phyloP scores from a whole-genome alignment of 2,797 vertebrate genomes.

The Dipus sagitta region DNA sequence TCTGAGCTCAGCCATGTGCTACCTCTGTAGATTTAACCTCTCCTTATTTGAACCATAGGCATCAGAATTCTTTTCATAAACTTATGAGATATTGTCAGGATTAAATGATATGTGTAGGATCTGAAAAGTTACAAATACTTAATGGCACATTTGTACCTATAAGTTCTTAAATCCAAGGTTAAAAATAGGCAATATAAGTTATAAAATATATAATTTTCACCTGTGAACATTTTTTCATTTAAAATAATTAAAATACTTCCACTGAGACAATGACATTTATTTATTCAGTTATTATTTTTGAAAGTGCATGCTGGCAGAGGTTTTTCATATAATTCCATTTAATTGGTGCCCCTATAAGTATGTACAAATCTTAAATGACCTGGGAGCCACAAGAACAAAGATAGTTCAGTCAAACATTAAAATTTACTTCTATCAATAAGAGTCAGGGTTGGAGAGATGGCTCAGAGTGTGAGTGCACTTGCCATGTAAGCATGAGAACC shows the following conservation, averaged over 20 bases:
- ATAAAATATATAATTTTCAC: background rate
- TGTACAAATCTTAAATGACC: background rate
- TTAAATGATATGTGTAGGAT: background rate
- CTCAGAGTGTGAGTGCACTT: no score
- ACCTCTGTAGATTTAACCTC: background rate
- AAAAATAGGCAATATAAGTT: background rate
- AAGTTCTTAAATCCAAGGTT: background rate
- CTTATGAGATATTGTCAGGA: background rate
- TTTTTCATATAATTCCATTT: background rate
- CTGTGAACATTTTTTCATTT: background rate
- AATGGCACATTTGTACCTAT: background rate
- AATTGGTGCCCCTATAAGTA: background rate
- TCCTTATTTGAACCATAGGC: background rate
- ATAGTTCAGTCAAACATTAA: background rate
- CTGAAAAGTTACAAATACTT: background rate
- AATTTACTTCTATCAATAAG: constrained; percentile 7
- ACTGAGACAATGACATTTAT: background rate
- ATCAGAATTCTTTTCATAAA: background rate
- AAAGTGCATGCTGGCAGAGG: background rate
- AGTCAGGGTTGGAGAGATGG: background rate
- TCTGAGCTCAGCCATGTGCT: background rate
- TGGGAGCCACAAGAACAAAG: background rate
- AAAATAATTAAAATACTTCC: background rate
- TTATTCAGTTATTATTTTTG: background rate
- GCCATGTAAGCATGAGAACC: no score